phyloP scores from a whole-genome alignment of 2,888 invertebrate genomes.

The Hydrotaea diabolus region DNA sequence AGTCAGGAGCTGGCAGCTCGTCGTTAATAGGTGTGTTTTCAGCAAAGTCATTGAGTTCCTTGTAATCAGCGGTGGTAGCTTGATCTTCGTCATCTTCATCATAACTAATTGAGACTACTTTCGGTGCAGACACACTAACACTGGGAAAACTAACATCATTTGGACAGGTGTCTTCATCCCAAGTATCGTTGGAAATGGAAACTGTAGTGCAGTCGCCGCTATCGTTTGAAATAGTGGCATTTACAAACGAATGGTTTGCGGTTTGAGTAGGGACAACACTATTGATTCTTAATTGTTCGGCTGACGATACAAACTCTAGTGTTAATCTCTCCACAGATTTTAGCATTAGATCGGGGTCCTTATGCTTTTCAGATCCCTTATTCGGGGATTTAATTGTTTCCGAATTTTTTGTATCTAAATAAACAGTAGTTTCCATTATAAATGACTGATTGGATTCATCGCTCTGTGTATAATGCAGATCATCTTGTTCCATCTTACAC shows the following conservation, averaged over 20 bases:
- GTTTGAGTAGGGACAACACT: conserved; percentile 56
- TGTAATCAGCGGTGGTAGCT: conserved; percentile 70
- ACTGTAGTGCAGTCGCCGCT: conserved; percentile 66
- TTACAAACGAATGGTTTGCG: conserved; percentile 46
- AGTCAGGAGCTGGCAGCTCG: conserved; percentile 67
- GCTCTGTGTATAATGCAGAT: conserved; percentile 78
- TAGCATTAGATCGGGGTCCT: conserved; percentile 86
- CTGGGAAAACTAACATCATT: conserved; percentile 91
- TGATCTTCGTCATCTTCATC: conserved; percentile 82
- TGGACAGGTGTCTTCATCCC: conserved; percentile 90
- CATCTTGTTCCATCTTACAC: conserved; percentile 72
- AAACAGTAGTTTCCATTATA: conserved; percentile 74
- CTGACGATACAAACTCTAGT: conserved; percentile 85
- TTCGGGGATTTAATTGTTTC: conserved; percentile 29
- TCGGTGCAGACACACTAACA: conserved; percentile 88
- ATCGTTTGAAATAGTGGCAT: conserved; percentile 48
- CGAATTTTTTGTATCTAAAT: conserved; percentile 68
- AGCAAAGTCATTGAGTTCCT: conserved; percentile 73
- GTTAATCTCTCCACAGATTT: conserved; percentile 86
- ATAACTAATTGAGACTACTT: conserved; percentile 86
- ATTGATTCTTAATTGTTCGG: conserved; percentile 82
- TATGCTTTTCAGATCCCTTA: conserved; percentile 79
- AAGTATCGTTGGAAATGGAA: conserved; percentile 83
- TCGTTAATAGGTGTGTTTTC: conserved; percentile 79
- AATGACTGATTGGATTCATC: conserved; percentile 78